Evolutionary conservation across 2,113 vertebrate genomes (phyloP).

Genomic region (Ranitomeya variabilis): DNA sequence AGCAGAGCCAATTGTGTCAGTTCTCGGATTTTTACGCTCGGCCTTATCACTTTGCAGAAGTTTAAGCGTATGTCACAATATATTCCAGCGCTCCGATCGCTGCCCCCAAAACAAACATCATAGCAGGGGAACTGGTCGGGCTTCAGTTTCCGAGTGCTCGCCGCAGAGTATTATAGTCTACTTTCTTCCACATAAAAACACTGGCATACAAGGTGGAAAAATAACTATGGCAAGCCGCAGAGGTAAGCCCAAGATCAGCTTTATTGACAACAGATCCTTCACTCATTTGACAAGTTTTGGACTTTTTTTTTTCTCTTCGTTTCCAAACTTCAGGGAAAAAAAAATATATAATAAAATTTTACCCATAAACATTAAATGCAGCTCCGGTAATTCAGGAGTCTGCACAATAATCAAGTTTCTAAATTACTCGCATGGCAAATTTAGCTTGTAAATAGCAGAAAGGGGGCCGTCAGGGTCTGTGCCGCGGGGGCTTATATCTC

Average conservation of each 20-base stretch:
- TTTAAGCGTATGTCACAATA: conserved; percentile 12
- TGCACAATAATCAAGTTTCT: no score
- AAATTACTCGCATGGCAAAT: no score
- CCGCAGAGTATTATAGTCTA: conserved; percentile 49
- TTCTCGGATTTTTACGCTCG: conserved; percentile 17
- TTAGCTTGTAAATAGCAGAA: no score
- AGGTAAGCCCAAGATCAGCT: conserved; percentile 40
- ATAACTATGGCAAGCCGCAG: conserved; percentile 9
- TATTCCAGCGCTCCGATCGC: neutral
- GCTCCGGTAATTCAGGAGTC: no score
- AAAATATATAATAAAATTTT: neutral
- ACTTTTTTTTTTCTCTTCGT: no score
- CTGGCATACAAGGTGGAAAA: conserved; percentile 50
- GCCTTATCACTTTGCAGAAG: conserved; percentile 36
- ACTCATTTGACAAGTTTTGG: neutral
- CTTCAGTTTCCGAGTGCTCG: conserved; percentile 36
- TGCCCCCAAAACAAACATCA: conserved; percentile 49
- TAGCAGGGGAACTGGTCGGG: neutral
- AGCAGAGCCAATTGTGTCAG: neutral
- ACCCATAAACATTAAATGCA: no score
- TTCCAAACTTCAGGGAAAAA: neutral
- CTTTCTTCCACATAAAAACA: conserved; percentile 52
- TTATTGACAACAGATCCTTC: conserved; percentile 44
- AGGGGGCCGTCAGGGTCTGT: no score
- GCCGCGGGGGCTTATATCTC: no score